Evolutionary conservation across 2,888 invertebrate species (phyloP), one percentile per base, ranked within the genome.

Genomic region (Mongoloraphidia duomilia): DNA sequence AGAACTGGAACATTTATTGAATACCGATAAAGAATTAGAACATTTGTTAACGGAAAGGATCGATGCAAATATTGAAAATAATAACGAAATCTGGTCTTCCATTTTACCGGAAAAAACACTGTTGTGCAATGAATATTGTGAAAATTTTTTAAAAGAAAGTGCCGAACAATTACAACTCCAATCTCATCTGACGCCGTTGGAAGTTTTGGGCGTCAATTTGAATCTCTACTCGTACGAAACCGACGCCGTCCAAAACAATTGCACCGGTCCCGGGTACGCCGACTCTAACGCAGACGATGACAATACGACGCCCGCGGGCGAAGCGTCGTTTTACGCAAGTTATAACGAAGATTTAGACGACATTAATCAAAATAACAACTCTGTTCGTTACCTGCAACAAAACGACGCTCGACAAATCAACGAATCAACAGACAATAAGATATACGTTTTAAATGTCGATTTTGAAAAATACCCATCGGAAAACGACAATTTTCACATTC

Each of bases 191-290:
- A 11, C 40, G 8, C 37, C 42, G 9, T 34, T 37, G 37, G 17
- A 48, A 17, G 61, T 63, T 34, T 56, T 65, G 38, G 63, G 63
- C 6, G 62, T 63, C 2, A 60, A 63, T 52, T 55, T 64, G 42
- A 56, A 62, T 52, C 54, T 63, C 39, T 57, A 59, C 34, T 55
- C 57, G 14, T 56, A 54, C 41, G 52, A 54, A 34, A 54, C 55
- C 13, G 54, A 41, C 3, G 39, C 13, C 14, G n/a, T 12, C 8
- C 14, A 46, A 11, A 34, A 43, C 11, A 2, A 13, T 3, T 4
- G 34, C 11, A 17, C 11, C 1, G 17, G 17, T 17, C 4, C 17
- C 17, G 17, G 2, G 2, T 6, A 6, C 26, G 26, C 6, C 26
- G 26, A 26, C 26, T 26, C 26, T 26, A 26, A 26, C 3, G 6